Evolutionary conservation across 53 echinoderm and acorn worm species (phyloP).

Genomic region (Holothuria leucospilota): DNA sequence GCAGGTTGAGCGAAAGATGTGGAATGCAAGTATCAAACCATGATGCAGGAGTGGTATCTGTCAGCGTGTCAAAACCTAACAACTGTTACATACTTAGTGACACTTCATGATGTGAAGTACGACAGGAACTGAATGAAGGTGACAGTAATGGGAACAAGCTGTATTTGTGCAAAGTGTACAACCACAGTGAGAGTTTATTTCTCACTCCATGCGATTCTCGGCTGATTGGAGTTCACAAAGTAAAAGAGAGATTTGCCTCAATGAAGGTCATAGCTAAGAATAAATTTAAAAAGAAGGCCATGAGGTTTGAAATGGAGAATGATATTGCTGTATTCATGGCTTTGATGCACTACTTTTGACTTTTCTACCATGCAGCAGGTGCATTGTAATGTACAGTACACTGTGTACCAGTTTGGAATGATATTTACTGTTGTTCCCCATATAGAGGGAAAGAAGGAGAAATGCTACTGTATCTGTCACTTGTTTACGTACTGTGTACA

Average conservation of each 20-base stretch:
- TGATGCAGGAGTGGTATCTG: background rate
- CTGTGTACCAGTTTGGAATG: too few species aligned
- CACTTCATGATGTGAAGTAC: constrained; percentile 72
- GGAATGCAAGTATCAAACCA: background rate
- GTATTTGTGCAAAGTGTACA: constrained; percentile 70
- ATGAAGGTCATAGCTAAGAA: constrained; percentile 60
- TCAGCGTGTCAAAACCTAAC: constrained; percentile 58
- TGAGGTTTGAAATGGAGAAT: constrained; percentile 57
- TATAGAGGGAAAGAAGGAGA: too few species aligned
- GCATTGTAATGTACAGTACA: too few species aligned
- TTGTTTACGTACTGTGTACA: too few species aligned
- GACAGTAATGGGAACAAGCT: constrained; percentile 58
- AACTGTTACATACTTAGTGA: constrained; percentile 69
- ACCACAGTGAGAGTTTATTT: constrained; percentile 66
- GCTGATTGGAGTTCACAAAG: constrained; percentile 73
- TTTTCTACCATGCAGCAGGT: too few species aligned
- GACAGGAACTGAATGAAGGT: constrained; percentile 62
- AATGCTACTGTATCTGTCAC: too few species aligned
- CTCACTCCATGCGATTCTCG: constrained; percentile 69
- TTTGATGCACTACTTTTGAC: constrained; percentile 57
- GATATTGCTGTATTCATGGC: constrained; percentile 65
- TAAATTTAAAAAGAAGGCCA: constrained; percentile 57
- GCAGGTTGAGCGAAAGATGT: constrained; percentile 40
- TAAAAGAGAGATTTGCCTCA: constrained; percentile 57
- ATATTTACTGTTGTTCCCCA: too few species aligned